Evolutionary conservation across 53 echinoderm and acorn worm genomes (phyloP), one percentile per base, ranked within the genome.

Genomic region (Henricia sp.): DNA sequence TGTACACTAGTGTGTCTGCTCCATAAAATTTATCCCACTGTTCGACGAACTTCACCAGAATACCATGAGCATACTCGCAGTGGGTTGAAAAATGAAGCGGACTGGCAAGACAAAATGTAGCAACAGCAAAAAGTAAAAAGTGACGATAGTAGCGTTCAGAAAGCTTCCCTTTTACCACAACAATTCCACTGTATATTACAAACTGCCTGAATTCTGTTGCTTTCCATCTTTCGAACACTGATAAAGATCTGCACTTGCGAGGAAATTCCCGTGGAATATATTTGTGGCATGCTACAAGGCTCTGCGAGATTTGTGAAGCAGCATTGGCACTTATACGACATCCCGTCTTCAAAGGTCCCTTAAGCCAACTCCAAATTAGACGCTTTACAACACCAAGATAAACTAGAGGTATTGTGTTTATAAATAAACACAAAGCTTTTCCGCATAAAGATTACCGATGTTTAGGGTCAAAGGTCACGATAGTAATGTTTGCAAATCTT

Each of bases 141-240:
- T 74, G 63, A 17, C 37, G 56, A 52, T 63, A 73, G 35, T 64
- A n/a, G 38, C 21, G 40, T 12, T 86, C 86, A 23, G 54, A 53
- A 50, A 88, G 54, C 30, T 27, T 37, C 17, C 53, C 72, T 56
- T 72, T 43, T 6, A 83, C 23, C 56, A 56, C 68, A 2, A 90
- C 70, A 68, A 51, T 41, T 23, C 85, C 85, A 38, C 68, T 84
- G 48, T 84, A 77, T 14, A 85, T 16, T 3, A 90, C 26, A 68
- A 90, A 85, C 25, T 72, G 72, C 9, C 85, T 70, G 17, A 85
- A 76, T 39, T 90, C 90, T 4, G 90, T 90, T 41, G 90, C 90
- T 44, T 90, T 85, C 90, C 85, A 90, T 54, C 84, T 42, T 8
- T 85, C 88, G 6, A 88, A 37, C 26, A 71, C 88, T 28, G 37